Percentiles rank a stretch among this genome's conserved stretches.
Conservation (phyloP, 1,140 invertebrate genomes). For the Dendrolimus kikuchii region DNA sequence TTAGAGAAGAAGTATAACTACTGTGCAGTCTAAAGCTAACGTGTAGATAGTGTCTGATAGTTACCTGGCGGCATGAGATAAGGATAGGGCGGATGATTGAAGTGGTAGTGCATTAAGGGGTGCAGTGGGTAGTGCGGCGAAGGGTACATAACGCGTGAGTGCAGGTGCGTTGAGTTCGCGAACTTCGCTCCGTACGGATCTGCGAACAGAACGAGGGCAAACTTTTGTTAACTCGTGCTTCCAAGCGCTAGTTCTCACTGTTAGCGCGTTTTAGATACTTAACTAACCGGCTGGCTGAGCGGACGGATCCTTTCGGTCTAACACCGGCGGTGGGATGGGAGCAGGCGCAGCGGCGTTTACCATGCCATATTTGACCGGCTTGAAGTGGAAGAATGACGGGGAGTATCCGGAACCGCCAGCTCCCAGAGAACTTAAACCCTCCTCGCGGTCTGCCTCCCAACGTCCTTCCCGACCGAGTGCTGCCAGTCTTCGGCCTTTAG, state of each 20-base stretch:
- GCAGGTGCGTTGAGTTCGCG: conserved; percentile 50
- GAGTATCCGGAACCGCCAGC: conserved; percentile 87
- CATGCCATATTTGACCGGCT: conserved; percentile 83
- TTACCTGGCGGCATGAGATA: conserved; percentile 68
- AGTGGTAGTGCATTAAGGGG: conserved; percentile 67
- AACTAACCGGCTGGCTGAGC: conserved; percentile 77
- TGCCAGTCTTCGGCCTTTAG: conserved; percentile 92
- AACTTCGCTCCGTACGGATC: conserved; percentile 65
- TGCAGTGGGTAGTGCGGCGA: conserved; percentile 65
- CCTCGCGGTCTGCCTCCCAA: conserved; percentile 83
- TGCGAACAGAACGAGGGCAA: conserved; percentile 58
- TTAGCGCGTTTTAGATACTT: conserved; percentile 68
- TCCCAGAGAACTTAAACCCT: conserved; percentile 82
- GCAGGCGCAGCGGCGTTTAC: conserved; percentile 72
- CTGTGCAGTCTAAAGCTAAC: no score
- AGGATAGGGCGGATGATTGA: conserved; percentile 65
- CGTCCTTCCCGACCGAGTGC: conserved; percentile 88
- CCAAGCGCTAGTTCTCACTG: conserved; percentile 57
- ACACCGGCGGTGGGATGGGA: conserved; percentile 37
- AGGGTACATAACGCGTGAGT: conserved; percentile 62
- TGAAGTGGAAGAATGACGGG: conserved; percentile 93
- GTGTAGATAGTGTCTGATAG: conserved; percentile 7
- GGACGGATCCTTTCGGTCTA: conserved; percentile 66
- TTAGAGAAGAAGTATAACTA: no score
- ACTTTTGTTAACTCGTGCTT: conserved; percentile 28